Percentiles rank a stretch among this genome's conserved stretches.
Evolutionary conservation across 2,797 vertebrate genomes (phyloP).

Genomic region (Gadopsis bispinosus): DNA sequence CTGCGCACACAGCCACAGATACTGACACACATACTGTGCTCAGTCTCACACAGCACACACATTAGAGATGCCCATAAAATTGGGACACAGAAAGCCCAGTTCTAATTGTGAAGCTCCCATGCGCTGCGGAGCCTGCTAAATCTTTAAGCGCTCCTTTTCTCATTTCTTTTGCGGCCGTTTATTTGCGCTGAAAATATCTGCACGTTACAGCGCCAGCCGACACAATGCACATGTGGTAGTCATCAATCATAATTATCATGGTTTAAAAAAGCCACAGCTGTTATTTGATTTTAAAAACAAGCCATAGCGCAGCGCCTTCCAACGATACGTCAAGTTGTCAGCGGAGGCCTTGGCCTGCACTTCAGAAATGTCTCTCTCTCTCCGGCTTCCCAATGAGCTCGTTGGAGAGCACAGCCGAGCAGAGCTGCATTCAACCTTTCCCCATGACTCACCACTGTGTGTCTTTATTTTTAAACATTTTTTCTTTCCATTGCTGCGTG

Average conservation of each 20-base stretch:
- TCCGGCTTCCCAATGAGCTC: conserved; percentile 67
- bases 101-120: conserved; percentile 63
- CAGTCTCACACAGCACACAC: conserved; percentile 21
- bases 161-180: conserved; percentile 74
- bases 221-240: conserved; percentile 85
- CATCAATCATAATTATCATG: conserved; percentile 87
- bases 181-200: conserved; percentile 82
- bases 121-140: conserved; percentile 51
- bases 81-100: conserved; percentile 49
- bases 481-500: conserved; percentile 70
- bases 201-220: conserved; percentile 78
- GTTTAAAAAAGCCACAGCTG: conserved; percentile 86
- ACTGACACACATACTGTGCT: conserved; percentile 40
- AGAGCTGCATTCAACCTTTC: conserved; percentile 77
- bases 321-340: conserved; percentile 86
- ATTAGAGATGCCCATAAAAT: conserved; percentile 53
- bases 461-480: conserved; percentile 84
- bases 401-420: conserved; percentile 74
- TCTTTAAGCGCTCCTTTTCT: conserved; percentile 63
- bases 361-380: conserved; percentile 80
- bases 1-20: conserved; percentile 51
- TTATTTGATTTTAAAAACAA: conserved; percentile 86
- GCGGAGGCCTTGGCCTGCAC: conserved; percentile 83
- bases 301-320: conserved; percentile 79
- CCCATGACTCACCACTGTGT: conserved; percentile 78